phyloP scores from a whole-genome alignment of 2,888 invertebrate species.

The Euspilapteryx auroguttella region DNA sequence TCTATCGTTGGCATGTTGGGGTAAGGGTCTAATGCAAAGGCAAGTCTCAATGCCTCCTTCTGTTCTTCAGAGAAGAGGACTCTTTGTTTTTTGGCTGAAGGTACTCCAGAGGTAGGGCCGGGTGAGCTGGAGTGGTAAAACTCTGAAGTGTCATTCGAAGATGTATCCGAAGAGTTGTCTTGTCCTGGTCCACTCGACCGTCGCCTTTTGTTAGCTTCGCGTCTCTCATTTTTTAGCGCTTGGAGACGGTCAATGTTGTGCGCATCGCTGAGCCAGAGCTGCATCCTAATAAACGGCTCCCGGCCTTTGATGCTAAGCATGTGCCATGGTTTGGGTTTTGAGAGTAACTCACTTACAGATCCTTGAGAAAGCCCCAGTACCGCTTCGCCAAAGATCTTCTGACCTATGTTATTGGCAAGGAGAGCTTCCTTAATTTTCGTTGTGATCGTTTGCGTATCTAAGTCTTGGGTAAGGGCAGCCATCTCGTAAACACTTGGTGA shows the following conservation, averaged over 20 bases:
- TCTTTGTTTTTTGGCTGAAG: constrained; percentile 91
- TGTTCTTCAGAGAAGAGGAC: constrained; percentile 98
- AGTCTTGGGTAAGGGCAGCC: constrained; percentile 93
- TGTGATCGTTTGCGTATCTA: constrained; percentile 95
- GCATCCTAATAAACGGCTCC: constrained; percentile 96
- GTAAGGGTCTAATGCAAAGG: constrained; percentile 95
- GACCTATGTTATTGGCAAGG: constrained; percentile 95
- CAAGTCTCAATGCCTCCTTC: constrained; percentile 91
- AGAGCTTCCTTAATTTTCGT: constrained; percentile 96
- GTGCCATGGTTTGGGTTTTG: constrained; percentile 99
- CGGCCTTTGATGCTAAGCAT: constrained; percentile 98
- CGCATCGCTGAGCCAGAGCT: constrained; percentile 94
- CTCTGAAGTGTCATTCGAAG: constrained; percentile 86
- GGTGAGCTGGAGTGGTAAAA: constrained; percentile 86
- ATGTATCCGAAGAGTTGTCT: constrained; percentile 86
- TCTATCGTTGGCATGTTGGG: constrained; percentile 96
- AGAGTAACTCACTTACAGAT: constrained; percentile 94
- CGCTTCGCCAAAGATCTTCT: constrained; percentile 98
- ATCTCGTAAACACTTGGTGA: constrained; percentile 97
- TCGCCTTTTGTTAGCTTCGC: constrained; percentile 89
- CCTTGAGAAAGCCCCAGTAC: constrained; percentile 96
- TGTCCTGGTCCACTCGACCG: constrained; percentile 81
- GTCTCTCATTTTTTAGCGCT: constrained; percentile 85
- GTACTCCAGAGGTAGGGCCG: constrained; percentile 72
- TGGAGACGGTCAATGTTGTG: constrained; percentile 93